Conservation (phyloP, 2,888 invertebrate species). For the Andrena marginata region DNA sequence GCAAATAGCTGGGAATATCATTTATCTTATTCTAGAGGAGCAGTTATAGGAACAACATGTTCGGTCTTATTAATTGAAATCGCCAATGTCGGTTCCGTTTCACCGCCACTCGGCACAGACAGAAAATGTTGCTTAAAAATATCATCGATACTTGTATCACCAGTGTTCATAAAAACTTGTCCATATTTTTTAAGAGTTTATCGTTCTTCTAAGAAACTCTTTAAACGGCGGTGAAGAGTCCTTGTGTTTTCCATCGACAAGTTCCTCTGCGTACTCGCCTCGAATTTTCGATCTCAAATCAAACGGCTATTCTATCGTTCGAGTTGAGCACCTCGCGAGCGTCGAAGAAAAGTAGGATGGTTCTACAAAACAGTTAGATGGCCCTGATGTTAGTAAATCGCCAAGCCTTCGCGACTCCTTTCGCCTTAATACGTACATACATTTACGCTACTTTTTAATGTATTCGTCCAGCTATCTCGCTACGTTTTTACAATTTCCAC, state of each 20-base stretch:
- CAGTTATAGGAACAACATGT: background rate
- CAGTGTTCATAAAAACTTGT: background rate
- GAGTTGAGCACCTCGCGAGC: conserved; percentile 59
- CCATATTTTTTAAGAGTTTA: background rate
- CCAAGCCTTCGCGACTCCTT: conserved; percentile 54
- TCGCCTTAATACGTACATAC: conserved; percentile 33
- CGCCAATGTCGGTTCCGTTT: no score
- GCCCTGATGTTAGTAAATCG: conserved; percentile 72
- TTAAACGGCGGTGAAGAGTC: background rate
- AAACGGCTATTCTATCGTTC: conserved; percentile 10
- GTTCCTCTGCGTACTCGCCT: background rate
- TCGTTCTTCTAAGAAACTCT: background rate
- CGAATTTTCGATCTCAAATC: conserved; percentile 9
- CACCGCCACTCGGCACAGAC: no score
- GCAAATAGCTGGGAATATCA: background rate
- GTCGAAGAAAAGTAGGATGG: conserved; percentile 70
- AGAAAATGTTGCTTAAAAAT: no score
- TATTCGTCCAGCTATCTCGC: background rate
- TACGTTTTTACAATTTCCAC: conserved; percentile 6
- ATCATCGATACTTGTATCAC: background rate
- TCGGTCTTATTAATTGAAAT: background rate
- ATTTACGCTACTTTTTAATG: background rate
- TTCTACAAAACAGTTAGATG: conserved; percentile 73
- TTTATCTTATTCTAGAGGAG: background rate
- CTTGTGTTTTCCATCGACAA: background rate